Evolutionary conservation across 2,797 vertebrate genomes (phyloP).

Genomic region (Carduelis carduelis): DNA sequence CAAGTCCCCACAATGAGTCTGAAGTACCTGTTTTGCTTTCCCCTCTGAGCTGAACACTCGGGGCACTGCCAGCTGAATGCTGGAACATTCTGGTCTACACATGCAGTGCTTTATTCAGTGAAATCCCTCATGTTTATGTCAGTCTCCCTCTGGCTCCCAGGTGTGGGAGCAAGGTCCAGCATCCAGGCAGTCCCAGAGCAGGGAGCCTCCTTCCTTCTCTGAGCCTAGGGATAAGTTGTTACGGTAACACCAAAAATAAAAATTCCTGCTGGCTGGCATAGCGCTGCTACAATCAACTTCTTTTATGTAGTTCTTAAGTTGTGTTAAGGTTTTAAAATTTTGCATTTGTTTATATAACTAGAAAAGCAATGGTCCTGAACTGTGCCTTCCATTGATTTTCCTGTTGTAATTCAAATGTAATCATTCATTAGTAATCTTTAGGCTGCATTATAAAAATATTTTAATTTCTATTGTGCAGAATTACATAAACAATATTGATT

Average conservation of each 20-base stretch:
- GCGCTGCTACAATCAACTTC: accelerated
- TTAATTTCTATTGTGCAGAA: neutral
- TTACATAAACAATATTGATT: neutral
- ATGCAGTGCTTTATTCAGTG: neutral
- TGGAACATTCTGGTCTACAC: neutral
- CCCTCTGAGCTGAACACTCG: neutral
- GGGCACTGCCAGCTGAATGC: neutral
- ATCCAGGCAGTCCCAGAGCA: neutral
- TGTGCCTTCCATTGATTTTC: neutral
- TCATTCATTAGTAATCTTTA: neutral
- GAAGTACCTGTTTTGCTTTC: neutral
- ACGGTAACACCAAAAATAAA: accelerated
- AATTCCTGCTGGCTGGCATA: neutral
- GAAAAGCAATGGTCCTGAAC: neutral
- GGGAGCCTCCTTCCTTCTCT: neutral
- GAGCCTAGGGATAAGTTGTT: neutral
- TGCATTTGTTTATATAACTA: neutral
- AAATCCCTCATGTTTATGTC: neutral
- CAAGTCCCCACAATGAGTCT: neutral
- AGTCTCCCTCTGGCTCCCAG: neutral
- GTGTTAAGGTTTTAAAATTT: neutral
- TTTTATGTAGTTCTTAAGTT: neutral
- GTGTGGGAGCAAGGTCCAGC: neutral
- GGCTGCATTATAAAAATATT: neutral
- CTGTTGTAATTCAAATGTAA: neutral